Percentiles rank a stretch among this genome's conserved stretches.
Conservation (phyloP, 2,888 invertebrate genomes). For the Aspidiotus rigidus region DNA sequence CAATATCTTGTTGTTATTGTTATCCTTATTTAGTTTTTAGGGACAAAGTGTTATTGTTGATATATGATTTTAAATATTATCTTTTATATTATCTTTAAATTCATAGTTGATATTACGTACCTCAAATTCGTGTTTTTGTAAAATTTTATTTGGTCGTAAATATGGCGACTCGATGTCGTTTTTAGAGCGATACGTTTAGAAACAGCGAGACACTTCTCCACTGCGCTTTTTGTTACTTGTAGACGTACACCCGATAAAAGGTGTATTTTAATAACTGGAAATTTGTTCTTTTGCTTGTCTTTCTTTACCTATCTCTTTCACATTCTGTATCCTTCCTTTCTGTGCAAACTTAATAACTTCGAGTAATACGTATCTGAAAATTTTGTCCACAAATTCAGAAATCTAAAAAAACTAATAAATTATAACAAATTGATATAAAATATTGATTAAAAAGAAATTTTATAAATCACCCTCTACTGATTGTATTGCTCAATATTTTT, state of each 20-base stretch:
- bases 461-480: too few species aligned
- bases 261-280: too few species aligned
- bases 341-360: background rate
- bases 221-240: background rate
- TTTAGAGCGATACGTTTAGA: constrained; percentile 18
- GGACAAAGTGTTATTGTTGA: constrained; percentile 33
- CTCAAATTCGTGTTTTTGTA: constrained; percentile 23
- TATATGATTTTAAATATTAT: constrained; percentile 32
- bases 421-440: too few species aligned
- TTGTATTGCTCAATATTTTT: too few species aligned
- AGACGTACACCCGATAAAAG: background rate
- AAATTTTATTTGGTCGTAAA: constrained; percentile 26
- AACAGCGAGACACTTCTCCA: background rate
- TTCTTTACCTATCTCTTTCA: background rate
- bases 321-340: background rate
- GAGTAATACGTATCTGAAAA: too few species aligned
- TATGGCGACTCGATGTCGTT: constrained; percentile 1
- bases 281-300: constrained; percentile 11
- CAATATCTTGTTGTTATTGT: constrained; percentile 34
- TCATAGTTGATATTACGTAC: constrained; percentile 15
- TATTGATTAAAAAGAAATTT: too few species aligned
- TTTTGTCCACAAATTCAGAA: too few species aligned
- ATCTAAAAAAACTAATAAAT: too few species aligned
- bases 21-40: constrained; percentile 30
- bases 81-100: constrained; percentile 26